Evolutionary conservation across 2,113 vertebrate species (phyloP), one percentile per base, ranked within the genome.

Genomic region (Taxidea taxus): DNA sequence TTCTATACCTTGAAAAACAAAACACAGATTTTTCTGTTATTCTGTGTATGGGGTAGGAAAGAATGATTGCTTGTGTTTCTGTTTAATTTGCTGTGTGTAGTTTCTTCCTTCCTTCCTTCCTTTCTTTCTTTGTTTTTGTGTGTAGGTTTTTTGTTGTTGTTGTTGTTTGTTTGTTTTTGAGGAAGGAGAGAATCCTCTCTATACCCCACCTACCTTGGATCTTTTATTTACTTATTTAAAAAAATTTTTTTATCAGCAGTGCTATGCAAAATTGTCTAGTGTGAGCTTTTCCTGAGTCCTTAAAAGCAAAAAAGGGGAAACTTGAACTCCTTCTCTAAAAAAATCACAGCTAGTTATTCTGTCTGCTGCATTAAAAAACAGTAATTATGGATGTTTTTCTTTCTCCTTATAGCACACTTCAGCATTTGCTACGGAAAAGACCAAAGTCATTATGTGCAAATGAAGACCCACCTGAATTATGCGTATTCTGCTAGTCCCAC

Each of bases 1-100:
- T 98, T 97, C 95, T 98, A 97, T 98, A 99, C 96, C 97, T 98
- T 98, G 77, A 89, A 98, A 98, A 98, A 98, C 98, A 97, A 98
- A 98, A 98, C 96, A 98, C 70, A 95, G 97, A 97, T 91, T 98
- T 98, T 94, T 85, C 83, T 97, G 74, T 72, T 93, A 58, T 97
- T 95, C 95, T 70, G 15, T 87, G 29, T 29, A 56, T 7, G 21
- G 66, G n/a, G 68, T 34, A 29, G n/a, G 3, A 51, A 23, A 56
- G 2, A 94, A 42, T 3, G 1, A 93, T 42, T 31, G 14, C n/a
- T 92, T 81, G 7, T 84, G 16, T 64, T 95, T 89, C 39, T 70
- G 27, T 78, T 83, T 83, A 85, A 92, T 81, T 42, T 95, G 37
- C 42, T 90, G 85, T 95, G 60, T 96, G 37, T 88, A 78, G 9